Evolutionary conservation across 2,888 invertebrate species (phyloP), one percentile per base, ranked within the genome.

Genomic region (Caprella mutica): DNA sequence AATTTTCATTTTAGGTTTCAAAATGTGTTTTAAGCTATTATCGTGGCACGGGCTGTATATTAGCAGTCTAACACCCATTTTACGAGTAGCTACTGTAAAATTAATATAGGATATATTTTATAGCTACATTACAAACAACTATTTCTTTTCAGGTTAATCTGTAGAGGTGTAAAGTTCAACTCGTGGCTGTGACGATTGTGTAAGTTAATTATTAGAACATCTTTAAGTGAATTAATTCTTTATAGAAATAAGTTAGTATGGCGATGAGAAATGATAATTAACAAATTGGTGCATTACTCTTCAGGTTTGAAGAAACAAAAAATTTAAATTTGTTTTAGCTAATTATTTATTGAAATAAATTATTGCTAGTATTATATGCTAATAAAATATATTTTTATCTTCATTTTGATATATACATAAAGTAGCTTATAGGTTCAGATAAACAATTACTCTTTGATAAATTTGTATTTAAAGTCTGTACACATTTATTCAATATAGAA

Each of bases 361-460:
- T 38, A 38, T 38, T 19, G 19, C 38, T 38, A 38, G 19, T 2
- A 38, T 17, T 3, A 38, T 38, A 38, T n/a, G 17, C 4, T 38
- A 38, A 17, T 3, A 17, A 38, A n/a, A n/a, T 38, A 38, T 38
- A 38, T 38, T 38, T 17, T 38, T 17, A 17, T 17, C 19, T 17
- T 38, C n/a, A 17, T 17, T 38, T 17, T 38, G 19, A 17, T 44
- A 44, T 44, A 44, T 44, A 17, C 24, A 44, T 44, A 44, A 8
- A 17, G 23, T 14, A 26, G 19, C 27, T 14, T 48, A 26, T 48
- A 48, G 23, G 19, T 48, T 26, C 27, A 26, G 23, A 48, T 48
- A 48, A 26, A 48, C 27, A 48, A 26, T 26, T 48, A 48, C 27
- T 26, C 27, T 26, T 48, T 26, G 23, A 48, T 48, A 48, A 26